Evolutionary conservation across 2,113 vertebrate genomes (phyloP).

Genomic region (Numida meleagris): DNA sequence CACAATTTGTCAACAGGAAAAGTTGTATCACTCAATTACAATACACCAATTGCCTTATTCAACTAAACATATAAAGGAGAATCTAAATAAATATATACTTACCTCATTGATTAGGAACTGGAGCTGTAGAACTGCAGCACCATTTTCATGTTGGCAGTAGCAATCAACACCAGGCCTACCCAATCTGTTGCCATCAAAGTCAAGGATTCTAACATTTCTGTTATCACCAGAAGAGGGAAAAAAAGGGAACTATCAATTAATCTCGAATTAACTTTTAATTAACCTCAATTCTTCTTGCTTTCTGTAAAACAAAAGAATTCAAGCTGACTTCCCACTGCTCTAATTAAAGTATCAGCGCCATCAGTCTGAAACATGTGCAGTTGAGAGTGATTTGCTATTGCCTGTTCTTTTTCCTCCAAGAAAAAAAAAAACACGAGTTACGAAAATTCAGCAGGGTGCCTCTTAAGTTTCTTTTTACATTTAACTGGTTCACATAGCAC

Average conservation of each 20-base stretch:
- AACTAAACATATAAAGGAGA: background rate
- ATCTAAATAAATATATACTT: constrained; percentile 66
- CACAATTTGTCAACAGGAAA: background rate
- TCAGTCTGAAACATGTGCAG: background rate
- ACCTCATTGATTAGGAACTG: constrained; percentile 99
- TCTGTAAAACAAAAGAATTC: constrained; percentile 44
- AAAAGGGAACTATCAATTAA: background rate
- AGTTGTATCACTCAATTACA: background rate
- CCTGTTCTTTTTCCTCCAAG: background rate
- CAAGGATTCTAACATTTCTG: constrained; percentile 81
- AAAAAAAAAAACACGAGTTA: background rate
- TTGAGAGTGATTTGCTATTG: background rate
- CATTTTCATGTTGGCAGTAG: constrained; percentile 95
- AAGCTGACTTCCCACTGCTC: constrained; percentile 11
- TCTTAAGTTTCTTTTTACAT: background rate
- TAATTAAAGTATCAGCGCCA: constrained; percentile 37
- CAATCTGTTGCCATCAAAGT: constrained; percentile 87
- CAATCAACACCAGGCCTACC: constrained; percentile 97
- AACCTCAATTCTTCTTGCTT: constrained; percentile 41
- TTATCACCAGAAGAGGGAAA: background rate
- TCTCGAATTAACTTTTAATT: constrained; percentile 49
- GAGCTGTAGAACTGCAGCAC: constrained; percentile 92
- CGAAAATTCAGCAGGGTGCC: background rate
- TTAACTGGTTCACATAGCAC: background rate
- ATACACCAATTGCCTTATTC: background rate